phyloP scores from a whole-genome alignment of 1,140 invertebrate genomes.

The Ganaspis sp. region DNA sequence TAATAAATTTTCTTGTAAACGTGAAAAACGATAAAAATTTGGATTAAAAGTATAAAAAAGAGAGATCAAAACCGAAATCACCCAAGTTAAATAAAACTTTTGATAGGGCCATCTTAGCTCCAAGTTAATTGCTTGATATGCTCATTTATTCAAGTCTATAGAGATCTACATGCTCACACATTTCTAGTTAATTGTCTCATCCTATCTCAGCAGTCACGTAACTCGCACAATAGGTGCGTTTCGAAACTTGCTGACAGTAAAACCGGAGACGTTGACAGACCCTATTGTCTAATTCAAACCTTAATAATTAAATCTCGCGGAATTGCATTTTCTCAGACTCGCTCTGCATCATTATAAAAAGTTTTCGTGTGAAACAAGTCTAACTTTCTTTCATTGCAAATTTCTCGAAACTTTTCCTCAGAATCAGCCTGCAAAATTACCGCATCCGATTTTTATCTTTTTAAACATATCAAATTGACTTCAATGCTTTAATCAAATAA shows the following conservation, averaged over 20 bases:
- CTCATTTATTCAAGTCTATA: slow-evolving; percentile 15
- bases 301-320: slow-evolving; percentile 29
- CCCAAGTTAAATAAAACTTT: not conserved
- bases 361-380: not conserved
- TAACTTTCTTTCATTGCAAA: not conserved
- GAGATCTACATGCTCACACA: slow-evolving; percentile 6
- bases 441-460: too few species aligned
- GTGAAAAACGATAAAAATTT: too few species aligned
- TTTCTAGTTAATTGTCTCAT: slow-evolving; percentile 29
- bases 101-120: not conserved
- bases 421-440: too few species aligned
- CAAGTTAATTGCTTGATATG: not conserved
- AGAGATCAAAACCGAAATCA: not conserved
- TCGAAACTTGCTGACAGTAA: slow-evolving; percentile 28
- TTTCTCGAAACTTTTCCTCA: not conserved
- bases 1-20: too few species aligned
- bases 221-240: slow-evolving; percentile 28
- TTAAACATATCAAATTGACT: too few species aligned
- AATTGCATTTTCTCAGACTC: slow-evolving; percentile 15
- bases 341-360: slow-evolving; percentile 15
- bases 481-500: too few species aligned
- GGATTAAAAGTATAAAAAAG: too few species aligned
- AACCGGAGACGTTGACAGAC: slow-evolving; percentile 22
- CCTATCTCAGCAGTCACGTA: not conserved
- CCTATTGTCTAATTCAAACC: slow-evolving; percentile 22